phyloP scores from a whole-genome alignment of 2,888 invertebrate genomes.

The Hirtodrosophila duncani region DNA sequence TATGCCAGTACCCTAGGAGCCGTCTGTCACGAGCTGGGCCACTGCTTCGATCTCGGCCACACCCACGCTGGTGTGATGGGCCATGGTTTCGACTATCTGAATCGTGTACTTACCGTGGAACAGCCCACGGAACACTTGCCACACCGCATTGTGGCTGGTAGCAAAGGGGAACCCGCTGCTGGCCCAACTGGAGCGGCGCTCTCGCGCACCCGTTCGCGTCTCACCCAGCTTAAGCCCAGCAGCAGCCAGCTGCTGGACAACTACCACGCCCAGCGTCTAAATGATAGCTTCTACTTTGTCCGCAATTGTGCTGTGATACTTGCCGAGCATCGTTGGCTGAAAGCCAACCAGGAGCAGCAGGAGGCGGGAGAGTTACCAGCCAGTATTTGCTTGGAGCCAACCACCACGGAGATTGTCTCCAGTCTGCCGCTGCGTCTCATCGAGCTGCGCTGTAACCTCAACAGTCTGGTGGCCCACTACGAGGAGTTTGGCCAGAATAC shows the following conservation, averaged over 20 bases:
- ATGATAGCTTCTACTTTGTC: slow-evolving; percentile 76
- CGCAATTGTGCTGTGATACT: slow-evolving; percentile 75
- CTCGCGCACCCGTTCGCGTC: slow-evolving; percentile 42
- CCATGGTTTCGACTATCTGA: slow-evolving; percentile 90
- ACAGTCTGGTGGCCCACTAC: slow-evolving; percentile 72
- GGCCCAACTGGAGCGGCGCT: not conserved
- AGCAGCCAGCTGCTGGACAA: slow-evolving; percentile 65
- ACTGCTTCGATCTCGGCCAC: slow-evolving; percentile 96
- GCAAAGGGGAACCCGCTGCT: not conserved
- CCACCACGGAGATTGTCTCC: slow-evolving; percentile 46
- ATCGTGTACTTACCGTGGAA: slow-evolving; percentile 86
- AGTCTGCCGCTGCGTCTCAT: slow-evolving; percentile 58
- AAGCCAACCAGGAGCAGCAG: slow-evolving; percentile 14
- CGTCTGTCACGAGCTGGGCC: slow-evolving; percentile 92
- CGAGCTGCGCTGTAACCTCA: slow-evolving; percentile 72
- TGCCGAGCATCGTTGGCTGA: slow-evolving; percentile 76
- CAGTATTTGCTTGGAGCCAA: slow-evolving; percentile 29
- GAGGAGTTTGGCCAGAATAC: slow-evolving; percentile 52
- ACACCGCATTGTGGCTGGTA: slow-evolving; percentile 57
- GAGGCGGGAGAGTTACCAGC: not conserved
- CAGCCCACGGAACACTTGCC: slow-evolving; percentile 78
- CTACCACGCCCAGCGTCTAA: slow-evolving; percentile 75
- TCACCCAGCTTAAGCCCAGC: slow-evolving; percentile 68
- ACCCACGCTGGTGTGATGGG: slow-evolving; percentile 95
- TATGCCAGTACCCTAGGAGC: slow-evolving; percentile 94